A percentile compares a stretch with the other conserved stretches of the same genome.
phyloP scores from a whole-genome alignment of 2,113 vertebrate species.

The Phaethon lepturus region DNA sequence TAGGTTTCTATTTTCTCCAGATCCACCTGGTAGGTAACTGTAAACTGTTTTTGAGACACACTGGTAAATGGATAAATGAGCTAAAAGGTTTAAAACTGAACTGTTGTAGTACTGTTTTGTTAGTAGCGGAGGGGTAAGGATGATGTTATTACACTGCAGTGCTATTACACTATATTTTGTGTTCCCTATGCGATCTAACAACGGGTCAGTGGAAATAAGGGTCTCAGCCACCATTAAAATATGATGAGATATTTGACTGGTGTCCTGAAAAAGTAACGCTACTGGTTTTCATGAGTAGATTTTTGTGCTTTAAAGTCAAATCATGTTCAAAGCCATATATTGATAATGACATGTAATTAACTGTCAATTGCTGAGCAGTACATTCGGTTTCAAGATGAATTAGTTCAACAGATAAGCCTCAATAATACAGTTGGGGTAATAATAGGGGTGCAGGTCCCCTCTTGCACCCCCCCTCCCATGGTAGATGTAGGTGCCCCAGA shows the following conservation, averaged over 20 bases:
- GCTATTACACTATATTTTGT: not conserved
- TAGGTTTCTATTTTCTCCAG: not conserved
- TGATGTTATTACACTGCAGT: not conserved
- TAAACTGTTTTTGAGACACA: constrained; percentile 3
- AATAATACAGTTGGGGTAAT: not conserved
- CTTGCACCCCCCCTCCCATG: not conserved
- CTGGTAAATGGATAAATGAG: constrained; percentile 14
- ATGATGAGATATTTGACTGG: not conserved
- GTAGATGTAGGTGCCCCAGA: not conserved
- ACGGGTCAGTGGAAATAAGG: not conserved
- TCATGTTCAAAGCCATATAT: not conserved
- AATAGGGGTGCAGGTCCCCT: not conserved
- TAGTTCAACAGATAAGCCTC: not conserved
- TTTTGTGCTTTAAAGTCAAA: not conserved
- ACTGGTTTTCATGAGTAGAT: not conserved
- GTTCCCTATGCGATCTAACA: not conserved
- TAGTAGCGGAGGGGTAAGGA: not conserved
- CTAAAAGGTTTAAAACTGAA: not conserved
- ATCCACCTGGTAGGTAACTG: not conserved
- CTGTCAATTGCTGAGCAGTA: not conserved
- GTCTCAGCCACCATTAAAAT: not conserved
- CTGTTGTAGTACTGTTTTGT: not conserved
- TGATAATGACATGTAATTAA: not conserved
- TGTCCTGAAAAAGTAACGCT: not conserved
- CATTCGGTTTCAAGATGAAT: not conserved